Base-by-base conservation (phyloP, 2,797 vertebrate species). In the Chlorospingus flavigularis region DNA sequence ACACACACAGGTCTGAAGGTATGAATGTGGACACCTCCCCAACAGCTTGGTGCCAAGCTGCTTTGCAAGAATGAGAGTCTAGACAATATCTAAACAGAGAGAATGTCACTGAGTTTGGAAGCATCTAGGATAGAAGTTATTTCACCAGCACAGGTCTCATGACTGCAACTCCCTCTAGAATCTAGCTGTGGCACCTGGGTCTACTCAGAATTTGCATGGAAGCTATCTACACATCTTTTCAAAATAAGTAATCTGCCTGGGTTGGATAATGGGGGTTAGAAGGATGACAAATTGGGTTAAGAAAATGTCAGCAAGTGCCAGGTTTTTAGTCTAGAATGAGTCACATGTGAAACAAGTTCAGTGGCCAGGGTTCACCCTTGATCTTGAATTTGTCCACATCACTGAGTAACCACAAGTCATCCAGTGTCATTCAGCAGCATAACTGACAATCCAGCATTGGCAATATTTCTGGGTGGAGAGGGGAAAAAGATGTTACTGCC, bases 301-400 rank as follows among this genome's bases (percentile, higher is more conserved):
- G 85, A 94, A 94, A 94, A 94, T 65, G 87, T 87, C 93, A 95
- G 86, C 86, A 51, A 91, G 86, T 91, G 75, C 42, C 91, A 92
- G 42, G 68, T 82, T 95, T 93, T 45, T 91, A 94, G 75, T 90
- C 85, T 90, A 79, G 91, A 96, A 86, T 80, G 82, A 96, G 87
- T 90, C 95, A 86, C 54, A 81, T 54, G 73, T 30, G 67, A 94
- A 94, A 93, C 68, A 92, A 92, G 79, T 92, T 92, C 76, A 91
- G 85, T 50, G 51, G 63, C 85, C 73, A 79, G 62, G 40, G 58
- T 60, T 89, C 88, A 89, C 72, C 82, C 87, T 92, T 92, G 62
- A 94, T 92, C 92, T 91, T 54, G 55, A 86, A 42, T n/a, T 91
- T 96, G 87, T 88, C 82, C 89, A 76, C 76, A 76, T 62, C 51